These are phyloP conservation scores for Embidobia sp. DNA, from an alignment of 2,888 invertebrate species.

Conservation along the genomic window DNA sequence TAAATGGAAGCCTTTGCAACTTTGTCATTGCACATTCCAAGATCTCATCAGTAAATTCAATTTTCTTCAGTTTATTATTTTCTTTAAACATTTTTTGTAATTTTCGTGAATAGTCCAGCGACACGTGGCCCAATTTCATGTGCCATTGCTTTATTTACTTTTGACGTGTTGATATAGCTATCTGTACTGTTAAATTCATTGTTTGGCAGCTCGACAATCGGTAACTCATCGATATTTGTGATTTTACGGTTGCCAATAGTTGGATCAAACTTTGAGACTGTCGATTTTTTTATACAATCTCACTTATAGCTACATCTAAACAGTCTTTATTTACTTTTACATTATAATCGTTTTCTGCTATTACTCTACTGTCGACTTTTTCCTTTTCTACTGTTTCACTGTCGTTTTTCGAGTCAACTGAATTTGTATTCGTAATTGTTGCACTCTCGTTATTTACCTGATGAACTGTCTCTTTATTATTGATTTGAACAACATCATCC, in stretches of 20 bases:
- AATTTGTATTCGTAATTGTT: too few relatives aligned
- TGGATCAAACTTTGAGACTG: background rate
- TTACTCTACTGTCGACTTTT: too few relatives aligned
- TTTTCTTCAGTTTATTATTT: constrained; percentile 42
- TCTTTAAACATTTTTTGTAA: constrained; percentile 20
- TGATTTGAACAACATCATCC: too few relatives aligned
- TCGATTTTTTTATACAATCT: too few relatives aligned
- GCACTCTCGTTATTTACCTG: too few relatives aligned
- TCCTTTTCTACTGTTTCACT: too few relatives aligned
- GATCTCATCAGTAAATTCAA: constrained; percentile 61
- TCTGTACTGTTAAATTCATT: constrained; percentile 11
- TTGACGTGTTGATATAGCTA: constrained; percentile 10
- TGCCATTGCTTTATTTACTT: constrained; percentile 1
- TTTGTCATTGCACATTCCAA: constrained; percentile 66
- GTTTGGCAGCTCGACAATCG: constrained; percentile 9
- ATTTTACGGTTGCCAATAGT: constrained; percentile 13
- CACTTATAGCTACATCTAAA: too few relatives aligned
- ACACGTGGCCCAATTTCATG: constrained; percentile 12
- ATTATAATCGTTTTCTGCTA: too few relatives aligned
- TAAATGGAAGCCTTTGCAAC: constrained; percentile 66
- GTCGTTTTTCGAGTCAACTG: too few relatives aligned
- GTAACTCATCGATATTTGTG: constrained; percentile 18
- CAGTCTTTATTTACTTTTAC: too few relatives aligned
- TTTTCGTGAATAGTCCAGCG: background rate
- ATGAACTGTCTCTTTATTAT: too few relatives aligned